phyloP scores from a whole-genome alignment of 2,888 invertebrate genomes.

The Lithosia quadra region DNA sequence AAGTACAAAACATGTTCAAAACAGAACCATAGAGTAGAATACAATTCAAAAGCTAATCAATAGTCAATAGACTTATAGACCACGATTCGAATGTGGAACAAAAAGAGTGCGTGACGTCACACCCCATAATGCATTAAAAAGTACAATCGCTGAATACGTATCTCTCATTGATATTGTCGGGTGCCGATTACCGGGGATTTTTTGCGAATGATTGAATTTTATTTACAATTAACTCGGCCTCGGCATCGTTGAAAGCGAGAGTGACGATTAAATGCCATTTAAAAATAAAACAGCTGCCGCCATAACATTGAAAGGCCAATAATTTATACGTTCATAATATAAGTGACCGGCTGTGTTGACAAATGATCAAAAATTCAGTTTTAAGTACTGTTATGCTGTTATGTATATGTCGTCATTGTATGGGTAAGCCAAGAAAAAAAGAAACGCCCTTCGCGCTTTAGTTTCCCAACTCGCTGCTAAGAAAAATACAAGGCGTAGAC shows the following conservation, averaged over 20 bases:
- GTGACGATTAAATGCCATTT: conserved; percentile 86
- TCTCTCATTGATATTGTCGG: conserved; percentile 81
- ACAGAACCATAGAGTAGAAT: background rate
- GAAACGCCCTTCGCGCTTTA: conserved; percentile 17
- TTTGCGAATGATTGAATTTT: conserved; percentile 86
- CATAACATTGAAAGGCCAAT: conserved; percentile 72
- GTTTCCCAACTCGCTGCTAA: conserved; percentile 32
- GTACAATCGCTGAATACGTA: conserved; percentile 62
- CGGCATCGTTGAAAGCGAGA: conserved; percentile 79
- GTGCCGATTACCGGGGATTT: conserved; percentile 80
- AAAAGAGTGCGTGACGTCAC: conserved; percentile 55
- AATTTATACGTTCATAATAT: conserved; percentile 61
- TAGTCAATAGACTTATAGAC: conserved; percentile 28
- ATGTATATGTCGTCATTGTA: background rate
- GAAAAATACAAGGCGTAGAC: conserved; percentile 65
- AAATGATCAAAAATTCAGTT: background rate
- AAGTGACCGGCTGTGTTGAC: conserved; percentile 11
- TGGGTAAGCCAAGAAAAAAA: conserved; percentile 3
- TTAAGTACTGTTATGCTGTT: background rate
- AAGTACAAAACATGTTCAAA: background rate
- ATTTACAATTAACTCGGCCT: conserved; percentile 85
- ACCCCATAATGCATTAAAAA: conserved; percentile 57
- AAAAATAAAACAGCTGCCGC: conserved; percentile 84
- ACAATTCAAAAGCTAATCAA: conserved; percentile 22
- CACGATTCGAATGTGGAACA: conserved; percentile 38